Evolutionary conservation across 2,888 invertebrate genomes (phyloP).

Genomic region (Chorisops tibialis): DNA sequence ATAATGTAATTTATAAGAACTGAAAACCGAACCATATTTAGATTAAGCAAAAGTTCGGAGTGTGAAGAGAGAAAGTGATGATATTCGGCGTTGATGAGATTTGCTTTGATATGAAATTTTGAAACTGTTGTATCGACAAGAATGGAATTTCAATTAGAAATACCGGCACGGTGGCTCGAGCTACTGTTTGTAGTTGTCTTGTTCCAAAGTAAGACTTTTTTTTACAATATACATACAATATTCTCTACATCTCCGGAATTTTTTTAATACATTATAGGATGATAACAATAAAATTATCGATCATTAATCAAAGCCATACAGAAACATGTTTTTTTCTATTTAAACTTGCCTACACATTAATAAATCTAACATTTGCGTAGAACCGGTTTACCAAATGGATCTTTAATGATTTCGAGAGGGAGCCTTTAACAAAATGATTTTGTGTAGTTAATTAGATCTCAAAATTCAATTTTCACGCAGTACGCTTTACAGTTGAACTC

Average conservation of each 20-base stretch:
- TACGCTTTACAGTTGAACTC: neutral
- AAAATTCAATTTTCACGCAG: slow-evolving; percentile 22
- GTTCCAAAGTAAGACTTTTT: too few species aligned
- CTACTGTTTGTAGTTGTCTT: slow-evolving; percentile 19
- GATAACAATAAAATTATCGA: slow-evolving; percentile 20
- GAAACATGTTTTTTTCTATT: neutral
- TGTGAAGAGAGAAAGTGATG: too few species aligned
- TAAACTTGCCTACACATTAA: too few species aligned
- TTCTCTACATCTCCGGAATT: neutral
- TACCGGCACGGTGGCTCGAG: neutral
- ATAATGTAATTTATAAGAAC: too few species aligned
- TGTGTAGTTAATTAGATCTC: slow-evolving; percentile 7
- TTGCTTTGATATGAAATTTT: neutral
- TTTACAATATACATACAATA: too few species aligned
- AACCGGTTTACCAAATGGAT: slow-evolving; percentile 16
- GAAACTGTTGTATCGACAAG: neutral
- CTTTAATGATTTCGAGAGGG: slow-evolving; percentile 22
- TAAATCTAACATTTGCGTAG: neutral
- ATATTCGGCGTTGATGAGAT: slow-evolving; percentile 5
- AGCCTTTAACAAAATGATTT: slow-evolving; percentile 18
- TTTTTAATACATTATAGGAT: slow-evolving; percentile 1
- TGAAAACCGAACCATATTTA: too few species aligned
- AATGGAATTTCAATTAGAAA: slow-evolving; percentile 24
- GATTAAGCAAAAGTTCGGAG: too few species aligned
- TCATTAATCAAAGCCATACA: slow-evolving; percentile 15